Percentiles rank a stretch among this genome's conserved stretches.
Conservation (phyloP, 2,113 vertebrate genomes). For the Prinia subflava region DNA sequence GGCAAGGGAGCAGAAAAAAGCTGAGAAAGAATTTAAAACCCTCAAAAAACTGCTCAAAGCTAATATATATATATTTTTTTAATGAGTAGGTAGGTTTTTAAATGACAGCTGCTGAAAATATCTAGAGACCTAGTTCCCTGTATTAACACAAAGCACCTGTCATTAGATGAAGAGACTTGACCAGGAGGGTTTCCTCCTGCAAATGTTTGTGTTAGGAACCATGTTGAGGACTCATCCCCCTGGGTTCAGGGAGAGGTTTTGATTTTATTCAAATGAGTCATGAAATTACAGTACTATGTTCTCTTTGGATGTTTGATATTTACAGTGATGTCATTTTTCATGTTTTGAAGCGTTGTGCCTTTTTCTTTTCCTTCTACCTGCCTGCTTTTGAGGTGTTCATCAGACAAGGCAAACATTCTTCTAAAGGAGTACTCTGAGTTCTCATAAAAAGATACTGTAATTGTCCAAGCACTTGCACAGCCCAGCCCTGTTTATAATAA, state of each 20-base stretch:
- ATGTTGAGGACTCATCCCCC: background rate
- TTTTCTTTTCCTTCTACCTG: background rate
- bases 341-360: background rate
- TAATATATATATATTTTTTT: background rate
- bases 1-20: background rate
- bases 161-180: background rate
- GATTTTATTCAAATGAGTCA: slow-evolving; percentile 10
- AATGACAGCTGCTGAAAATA: background rate
- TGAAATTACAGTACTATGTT: background rate
- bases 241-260: background rate
- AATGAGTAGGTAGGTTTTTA: background rate
- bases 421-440: background rate
- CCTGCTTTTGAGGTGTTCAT: background rate
- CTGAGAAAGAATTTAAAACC: background rate
- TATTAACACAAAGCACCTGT: background rate
- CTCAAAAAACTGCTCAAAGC: background rate
- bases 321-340: background rate
- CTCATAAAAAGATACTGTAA: slow-evolving; percentile 4
- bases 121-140: background rate
- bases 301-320: background rate
- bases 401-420: background rate
- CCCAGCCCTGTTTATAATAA: slow-evolving; percentile 15
- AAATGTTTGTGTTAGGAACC: background rate
- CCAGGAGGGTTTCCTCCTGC: background rate
- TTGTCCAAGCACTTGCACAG: background rate